Conservation (phyloP, 1,140 invertebrate species). For the Sitophilus oryzae region DNA sequence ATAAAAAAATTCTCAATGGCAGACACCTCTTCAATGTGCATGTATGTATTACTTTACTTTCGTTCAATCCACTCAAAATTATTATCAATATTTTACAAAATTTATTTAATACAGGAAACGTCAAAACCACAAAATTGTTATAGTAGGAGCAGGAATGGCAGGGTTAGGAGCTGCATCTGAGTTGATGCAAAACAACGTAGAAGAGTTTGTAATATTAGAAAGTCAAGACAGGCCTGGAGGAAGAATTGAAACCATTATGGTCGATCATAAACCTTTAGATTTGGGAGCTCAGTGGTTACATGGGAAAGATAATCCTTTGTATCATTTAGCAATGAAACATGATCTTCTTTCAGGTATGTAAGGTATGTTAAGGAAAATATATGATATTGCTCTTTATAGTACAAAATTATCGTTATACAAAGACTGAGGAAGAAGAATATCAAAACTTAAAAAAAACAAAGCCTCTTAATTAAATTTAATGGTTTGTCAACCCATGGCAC, state of each 20-base stretch:
- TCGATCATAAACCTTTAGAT: constrained; percentile 50
- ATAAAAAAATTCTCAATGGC: too few species aligned
- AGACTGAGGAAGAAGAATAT: too few species aligned
- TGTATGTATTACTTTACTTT: too few species aligned
- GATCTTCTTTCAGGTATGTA: constrained; percentile 42
- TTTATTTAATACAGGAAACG: too few species aligned
- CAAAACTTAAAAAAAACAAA: too few species aligned
- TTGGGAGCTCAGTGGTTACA: constrained; percentile 73
- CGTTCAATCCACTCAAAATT: too few species aligned
- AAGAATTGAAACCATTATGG: constrained; percentile 50
- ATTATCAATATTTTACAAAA: too few species aligned
- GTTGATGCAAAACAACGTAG: constrained; percentile 46
- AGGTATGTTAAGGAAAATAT: background rate
- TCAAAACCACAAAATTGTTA: constrained; percentile 41
- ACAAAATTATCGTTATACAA: too few species aligned
- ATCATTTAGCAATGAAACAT: constrained; percentile 45
- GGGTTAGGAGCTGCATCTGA: constrained; percentile 52
- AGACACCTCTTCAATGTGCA: too few species aligned
- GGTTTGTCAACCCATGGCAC: too few species aligned
- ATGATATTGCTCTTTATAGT: too few species aligned
- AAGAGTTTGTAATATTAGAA: constrained; percentile 53
- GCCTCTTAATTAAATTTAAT: too few species aligned
- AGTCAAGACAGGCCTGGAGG: constrained; percentile 56
- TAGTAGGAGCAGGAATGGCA: constrained; percentile 59
- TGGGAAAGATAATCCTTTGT: constrained; percentile 56